Percentiles rank a stretch among this genome's conserved stretches.
These are phyloP conservation scores for Gadopsis marmoratus DNA, from an alignment of 2,797 vertebrate genomes.

Conservation along the genomic window DNA sequence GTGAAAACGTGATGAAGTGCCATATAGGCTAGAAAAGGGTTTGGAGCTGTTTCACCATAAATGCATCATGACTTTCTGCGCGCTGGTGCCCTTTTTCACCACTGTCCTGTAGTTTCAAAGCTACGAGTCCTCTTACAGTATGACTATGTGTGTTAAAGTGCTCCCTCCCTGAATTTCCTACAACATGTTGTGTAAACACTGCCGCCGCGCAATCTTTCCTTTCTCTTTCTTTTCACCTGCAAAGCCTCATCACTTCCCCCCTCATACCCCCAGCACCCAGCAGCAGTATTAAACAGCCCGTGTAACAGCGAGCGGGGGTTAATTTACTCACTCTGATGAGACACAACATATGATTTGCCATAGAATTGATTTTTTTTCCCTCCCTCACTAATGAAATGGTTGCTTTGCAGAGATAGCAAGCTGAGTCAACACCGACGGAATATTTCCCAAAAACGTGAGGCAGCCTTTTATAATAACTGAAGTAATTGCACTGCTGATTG, in stretches of 20 bases:
- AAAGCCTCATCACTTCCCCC: slow-evolving; percentile 20
- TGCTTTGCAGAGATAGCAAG: slow-evolving; percentile 66
- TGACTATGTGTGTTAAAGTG: background rate
- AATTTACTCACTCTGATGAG: slow-evolving; percentile 73
- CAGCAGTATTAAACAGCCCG: slow-evolving; percentile 53
- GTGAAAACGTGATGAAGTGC: too few relatives aligned
- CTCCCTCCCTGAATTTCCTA: background rate
- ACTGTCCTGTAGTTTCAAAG: background rate
- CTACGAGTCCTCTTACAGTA: background rate
- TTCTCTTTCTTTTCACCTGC: slow-evolving; percentile 19
- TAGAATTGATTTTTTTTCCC: slow-evolving; percentile 60
- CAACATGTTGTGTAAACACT: background rate
- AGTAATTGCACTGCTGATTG: slow-evolving; percentile 59
- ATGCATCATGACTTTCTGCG: too few relatives aligned
- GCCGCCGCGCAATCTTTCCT: background rate
- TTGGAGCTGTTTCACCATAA: too few relatives aligned
- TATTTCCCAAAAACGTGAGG: slow-evolving; percentile 47
- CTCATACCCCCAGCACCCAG: slow-evolving; percentile 9
- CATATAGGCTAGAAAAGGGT: too few relatives aligned
- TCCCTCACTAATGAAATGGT: slow-evolving; percentile 74
- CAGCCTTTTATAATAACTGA: slow-evolving; percentile 57
- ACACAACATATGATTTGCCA: slow-evolving; percentile 74
- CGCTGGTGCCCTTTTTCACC: background rate
- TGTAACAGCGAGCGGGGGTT: slow-evolving; percentile 50
- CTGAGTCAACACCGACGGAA: slow-evolving; percentile 66